A percentile compares a stretch with the other conserved stretches of the same genome.
phyloP scores from a whole-genome alignment of 2,113 vertebrate genomes.

The Callipepla squamata region DNA sequence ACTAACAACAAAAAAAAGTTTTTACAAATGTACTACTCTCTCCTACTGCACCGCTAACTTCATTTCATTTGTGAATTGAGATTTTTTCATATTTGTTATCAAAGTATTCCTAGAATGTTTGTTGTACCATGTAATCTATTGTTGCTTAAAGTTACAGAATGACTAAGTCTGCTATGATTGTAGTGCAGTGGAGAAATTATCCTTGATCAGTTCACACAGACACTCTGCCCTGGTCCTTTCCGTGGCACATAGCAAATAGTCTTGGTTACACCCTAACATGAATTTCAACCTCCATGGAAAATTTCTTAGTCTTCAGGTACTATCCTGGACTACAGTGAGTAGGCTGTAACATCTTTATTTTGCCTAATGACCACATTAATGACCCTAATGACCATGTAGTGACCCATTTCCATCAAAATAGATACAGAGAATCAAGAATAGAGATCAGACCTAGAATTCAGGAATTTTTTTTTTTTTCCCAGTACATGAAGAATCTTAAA shows the following conservation, averaged over 20 bases:
- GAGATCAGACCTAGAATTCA: background rate
- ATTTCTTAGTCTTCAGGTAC: background rate
- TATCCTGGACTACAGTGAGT: background rate
- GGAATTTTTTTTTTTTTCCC: background rate
- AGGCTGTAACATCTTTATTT: background rate
- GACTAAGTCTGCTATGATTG: background rate
- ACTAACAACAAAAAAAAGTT: background rate
- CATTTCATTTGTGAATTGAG: background rate
- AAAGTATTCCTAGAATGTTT: background rate
- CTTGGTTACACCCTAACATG: background rate
- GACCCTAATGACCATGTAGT: background rate
- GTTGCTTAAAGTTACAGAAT: background rate
- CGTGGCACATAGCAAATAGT: background rate
- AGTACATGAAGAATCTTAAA: background rate
- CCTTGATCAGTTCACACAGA: background rate
- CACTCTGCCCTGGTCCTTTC: background rate
- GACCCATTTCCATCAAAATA: background rate
- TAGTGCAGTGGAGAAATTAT: background rate
- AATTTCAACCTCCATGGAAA: background rate
- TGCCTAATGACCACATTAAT: background rate
- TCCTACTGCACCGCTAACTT: background rate
- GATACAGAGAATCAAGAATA: background rate
- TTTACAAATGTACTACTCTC: background rate
- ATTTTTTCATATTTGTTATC: conserved; percentile 5
- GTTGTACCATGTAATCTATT: background rate